A percentile compares a stretch with the other conserved stretches of the same genome.
Evolutionary conservation across 2,113 vertebrate species (phyloP).

Genomic region (Brachypteracias leptosomus): DNA sequence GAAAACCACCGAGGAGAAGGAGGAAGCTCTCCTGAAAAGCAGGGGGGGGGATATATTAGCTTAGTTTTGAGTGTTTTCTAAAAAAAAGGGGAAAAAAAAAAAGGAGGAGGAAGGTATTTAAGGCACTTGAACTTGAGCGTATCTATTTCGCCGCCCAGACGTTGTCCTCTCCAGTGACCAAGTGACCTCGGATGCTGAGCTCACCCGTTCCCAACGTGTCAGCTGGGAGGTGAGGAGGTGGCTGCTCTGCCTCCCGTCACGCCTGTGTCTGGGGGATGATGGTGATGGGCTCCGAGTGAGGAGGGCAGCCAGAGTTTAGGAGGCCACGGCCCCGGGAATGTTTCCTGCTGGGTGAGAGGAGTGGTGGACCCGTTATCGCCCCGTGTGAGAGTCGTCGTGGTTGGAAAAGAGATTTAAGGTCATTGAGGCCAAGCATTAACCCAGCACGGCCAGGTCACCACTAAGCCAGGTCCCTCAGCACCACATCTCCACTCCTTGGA

Average conservation of each 20-base stretch:
- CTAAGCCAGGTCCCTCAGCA: background rate
- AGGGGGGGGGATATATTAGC: background rate
- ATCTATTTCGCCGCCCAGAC: constrained; percentile 41
- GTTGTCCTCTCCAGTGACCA: background rate
- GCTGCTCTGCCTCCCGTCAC: background rate
- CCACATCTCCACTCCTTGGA: too few species aligned
- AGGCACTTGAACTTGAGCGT: constrained; percentile 51
- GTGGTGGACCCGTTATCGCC: accelerated
- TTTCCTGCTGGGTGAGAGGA: constrained; percentile 20
- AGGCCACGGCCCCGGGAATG: constrained; percentile 7
- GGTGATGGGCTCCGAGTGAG: background rate
- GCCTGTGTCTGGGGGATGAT: background rate
- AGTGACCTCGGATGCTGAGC: constrained; percentile 23
- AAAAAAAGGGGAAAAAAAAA: background rate
- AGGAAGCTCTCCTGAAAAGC: constrained; percentile 43
- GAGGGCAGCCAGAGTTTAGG: constrained; percentile 71
- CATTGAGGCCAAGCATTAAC: background rate
- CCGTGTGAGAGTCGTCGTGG: background rate
- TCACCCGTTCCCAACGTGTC: background rate
- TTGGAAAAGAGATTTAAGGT: background rate
- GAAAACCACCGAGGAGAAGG: background rate
- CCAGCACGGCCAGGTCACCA: background rate
- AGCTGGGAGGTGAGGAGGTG: background rate
- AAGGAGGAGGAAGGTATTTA: background rate
- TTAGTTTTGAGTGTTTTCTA: background rate